A percentile compares a stretch with the other conserved stretches of the same genome.
Conservation (phyloP, 2,113 vertebrate species). For the Vidua macroura region DNA sequence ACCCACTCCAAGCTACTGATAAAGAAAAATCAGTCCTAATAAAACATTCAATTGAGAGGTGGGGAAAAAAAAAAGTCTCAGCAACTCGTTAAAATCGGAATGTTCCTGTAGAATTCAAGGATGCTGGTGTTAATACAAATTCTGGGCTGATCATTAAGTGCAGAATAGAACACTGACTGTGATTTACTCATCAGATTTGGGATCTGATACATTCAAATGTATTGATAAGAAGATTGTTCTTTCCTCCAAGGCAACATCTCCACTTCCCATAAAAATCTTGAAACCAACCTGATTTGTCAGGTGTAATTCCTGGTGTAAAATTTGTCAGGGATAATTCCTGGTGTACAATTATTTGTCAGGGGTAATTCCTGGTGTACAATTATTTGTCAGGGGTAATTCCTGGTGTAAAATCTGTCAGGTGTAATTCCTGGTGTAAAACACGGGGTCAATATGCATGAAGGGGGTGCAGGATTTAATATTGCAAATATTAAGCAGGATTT, state of each 20-base stretch:
- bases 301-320: not conserved
- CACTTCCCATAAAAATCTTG: not conserved
- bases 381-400: not conserved
- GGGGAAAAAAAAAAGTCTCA: not conserved
- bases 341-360: not conserved
- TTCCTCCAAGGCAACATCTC: not conserved
- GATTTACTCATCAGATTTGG: not conserved
- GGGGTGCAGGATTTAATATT: not conserved
- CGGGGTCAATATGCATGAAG: accelerated
- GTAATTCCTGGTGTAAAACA: not conserved
- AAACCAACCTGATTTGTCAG: not conserved
- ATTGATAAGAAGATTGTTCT: not conserved
- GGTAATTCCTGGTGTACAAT: no score
- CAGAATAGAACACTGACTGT: not conserved
- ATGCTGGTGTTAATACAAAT: not conserved
- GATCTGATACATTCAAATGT: not conserved
- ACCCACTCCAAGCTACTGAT: not conserved
- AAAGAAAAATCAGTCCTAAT: not conserved
- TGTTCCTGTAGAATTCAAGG: not conserved
- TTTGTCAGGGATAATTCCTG: not conserved
- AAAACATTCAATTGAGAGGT: not conserved
- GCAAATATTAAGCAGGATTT: not conserved
- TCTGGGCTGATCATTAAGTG: not conserved
- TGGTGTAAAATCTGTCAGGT: no score
- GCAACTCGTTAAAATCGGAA: not conserved